Percentiles rank a stretch among this genome's conserved stretches.
Conservation (phyloP, 2,113 vertebrate species). For the Ochotona curzoniae region DNA sequence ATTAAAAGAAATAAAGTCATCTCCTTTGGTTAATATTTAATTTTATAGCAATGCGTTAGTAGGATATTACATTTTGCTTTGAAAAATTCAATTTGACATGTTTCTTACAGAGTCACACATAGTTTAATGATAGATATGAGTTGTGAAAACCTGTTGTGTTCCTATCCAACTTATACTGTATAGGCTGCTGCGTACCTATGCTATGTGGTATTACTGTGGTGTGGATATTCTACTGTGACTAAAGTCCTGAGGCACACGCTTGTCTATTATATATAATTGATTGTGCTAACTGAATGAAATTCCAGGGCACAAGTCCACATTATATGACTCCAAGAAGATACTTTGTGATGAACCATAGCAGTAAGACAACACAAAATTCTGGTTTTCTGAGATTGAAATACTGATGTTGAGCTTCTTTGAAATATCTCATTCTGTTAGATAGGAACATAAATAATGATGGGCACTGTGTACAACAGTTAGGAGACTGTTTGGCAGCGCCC, state of each 20-base stretch:
- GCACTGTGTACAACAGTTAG: no score
- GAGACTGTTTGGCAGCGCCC: no score
- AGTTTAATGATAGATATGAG: neutral
- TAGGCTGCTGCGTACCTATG: rapidly evolving
- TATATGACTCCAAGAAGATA: neutral
- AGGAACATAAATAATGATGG: neutral
- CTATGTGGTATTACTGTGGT: neutral
- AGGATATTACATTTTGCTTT: neutral
- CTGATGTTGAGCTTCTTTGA: neutral
- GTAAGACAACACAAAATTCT: neutral
- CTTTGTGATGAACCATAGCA: no score
- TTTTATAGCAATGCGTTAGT: neutral
- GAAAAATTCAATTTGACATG: neutral
- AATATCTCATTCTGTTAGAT: neutral
- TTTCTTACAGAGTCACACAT: neutral
- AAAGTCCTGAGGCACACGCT: neutral
- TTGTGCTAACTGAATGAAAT: neutral
- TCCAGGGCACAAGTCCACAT: neutral
- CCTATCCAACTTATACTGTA: neutral
- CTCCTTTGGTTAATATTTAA: neutral
- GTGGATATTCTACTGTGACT: neutral
- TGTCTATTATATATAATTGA: neutral
- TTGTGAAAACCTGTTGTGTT: neutral
- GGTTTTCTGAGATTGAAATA: neutral
- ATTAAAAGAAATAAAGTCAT: neutral